Evolutionary conservation across 2,888 invertebrate species (phyloP), one percentile per base, ranked within the genome.

Genomic region (Belgica antarctica): DNA sequence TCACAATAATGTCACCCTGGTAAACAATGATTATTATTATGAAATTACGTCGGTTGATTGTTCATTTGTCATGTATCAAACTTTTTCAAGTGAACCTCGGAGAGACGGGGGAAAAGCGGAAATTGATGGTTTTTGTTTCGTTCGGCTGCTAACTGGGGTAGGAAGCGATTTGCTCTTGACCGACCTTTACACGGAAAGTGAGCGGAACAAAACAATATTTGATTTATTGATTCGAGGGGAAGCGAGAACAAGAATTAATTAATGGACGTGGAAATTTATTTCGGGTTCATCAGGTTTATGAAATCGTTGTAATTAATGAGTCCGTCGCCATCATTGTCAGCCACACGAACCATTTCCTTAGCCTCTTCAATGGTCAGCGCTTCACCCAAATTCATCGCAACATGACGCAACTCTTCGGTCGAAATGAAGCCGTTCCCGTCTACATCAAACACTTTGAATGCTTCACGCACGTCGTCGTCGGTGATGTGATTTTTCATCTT

Each of bases 401-500:
- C 97, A 85, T 98, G 96, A 85, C 97, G 92, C 80, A 97, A 86
- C 84, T 97, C 97, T 75, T 96, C 95, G 76, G 96, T 95, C 74
- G 94, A 94, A 83, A 98, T 97, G 86, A 96, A 97, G 77, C 98
- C 98, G 82, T 97, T 97, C 81, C 96, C 96, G 84, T 98, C 97
- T 85, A 97, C 96, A 86, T 98, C 97, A 84, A 98, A 97, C 76
- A 95, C 96, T 83, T 96, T 89, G 90, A 97, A 94, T 76, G 97
- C 97, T 83, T 98, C 97, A 82, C 96, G 89, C 82, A 98, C 96
- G 84, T 98, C 97, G 82, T 97, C 96, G 87, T 96, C 96, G 81
- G 95, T 93, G 84, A 98, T 97, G 75, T 96, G 97, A 85, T 98
- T 97, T 83, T 97, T 97, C 96, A 98, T 97, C 87, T 98, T 99